Evolutionary conservation across 2,888 invertebrate genomes (phyloP).

Genomic region (Xestia c-nigrum): DNA sequence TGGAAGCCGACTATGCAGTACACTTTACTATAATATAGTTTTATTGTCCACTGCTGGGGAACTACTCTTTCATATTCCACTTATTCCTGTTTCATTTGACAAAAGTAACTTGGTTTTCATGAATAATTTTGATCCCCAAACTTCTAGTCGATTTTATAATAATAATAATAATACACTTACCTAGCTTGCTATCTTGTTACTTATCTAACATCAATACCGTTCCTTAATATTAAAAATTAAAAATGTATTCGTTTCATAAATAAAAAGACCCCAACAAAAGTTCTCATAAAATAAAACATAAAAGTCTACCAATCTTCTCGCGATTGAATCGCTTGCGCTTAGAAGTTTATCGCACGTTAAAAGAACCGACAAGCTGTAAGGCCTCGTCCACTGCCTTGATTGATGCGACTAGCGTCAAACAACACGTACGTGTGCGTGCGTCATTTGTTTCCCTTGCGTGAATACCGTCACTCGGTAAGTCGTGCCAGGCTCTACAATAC

Average conservation of each 20-base stretch:
- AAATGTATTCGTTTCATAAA: neutral
- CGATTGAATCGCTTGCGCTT: slow-evolving; percentile 29
- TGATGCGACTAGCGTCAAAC: neutral
- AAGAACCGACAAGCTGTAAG: slow-evolving; percentile 33
- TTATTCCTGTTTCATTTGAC: neutral
- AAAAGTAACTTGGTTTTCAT: neutral
- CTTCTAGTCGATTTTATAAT: neutral
- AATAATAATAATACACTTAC: too few relatives aligned
- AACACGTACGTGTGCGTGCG: too few relatives aligned
- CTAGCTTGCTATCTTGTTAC: neutral
- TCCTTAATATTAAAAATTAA: neutral
- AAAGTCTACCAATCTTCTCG: slow-evolving; percentile 13
- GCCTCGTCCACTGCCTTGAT: neutral
- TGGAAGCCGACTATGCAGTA: too few relatives aligned
- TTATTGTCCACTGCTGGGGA: neutral
- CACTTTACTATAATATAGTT: too few relatives aligned
- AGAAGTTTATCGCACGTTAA: slow-evolving; percentile 46
- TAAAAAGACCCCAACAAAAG: neutral
- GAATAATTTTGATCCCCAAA: neutral
- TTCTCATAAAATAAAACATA: slow-evolving; percentile 27
- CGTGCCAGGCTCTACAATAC: neutral
- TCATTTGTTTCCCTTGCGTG: neutral
- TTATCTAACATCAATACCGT: neutral
- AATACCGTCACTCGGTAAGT: neutral
- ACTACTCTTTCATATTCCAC: neutral